These are phyloP conservation scores for Limnephilus lunatus DNA, from an alignment of 2,888 invertebrate species.

Conservation along the genomic window DNA sequence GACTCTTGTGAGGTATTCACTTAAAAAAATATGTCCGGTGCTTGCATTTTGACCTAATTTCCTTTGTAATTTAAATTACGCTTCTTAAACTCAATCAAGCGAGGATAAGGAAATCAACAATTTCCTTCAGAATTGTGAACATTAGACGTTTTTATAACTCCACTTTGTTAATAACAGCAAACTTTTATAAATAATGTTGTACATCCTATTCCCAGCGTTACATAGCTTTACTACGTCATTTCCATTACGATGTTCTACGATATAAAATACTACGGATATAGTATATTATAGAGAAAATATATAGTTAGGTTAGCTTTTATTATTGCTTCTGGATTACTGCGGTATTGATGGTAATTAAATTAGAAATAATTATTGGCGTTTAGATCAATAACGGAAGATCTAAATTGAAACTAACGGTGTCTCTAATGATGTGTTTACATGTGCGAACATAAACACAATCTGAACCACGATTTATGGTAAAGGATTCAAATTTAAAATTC, in stretches of 20 bases:
- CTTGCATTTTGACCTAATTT: background rate
- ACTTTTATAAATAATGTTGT: background rate
- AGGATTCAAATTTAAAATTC: too few relatives aligned
- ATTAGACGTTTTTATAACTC: background rate
- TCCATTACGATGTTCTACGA: too few relatives aligned
- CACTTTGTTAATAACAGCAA: background rate
- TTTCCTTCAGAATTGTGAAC: conserved; percentile 30
- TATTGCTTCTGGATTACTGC: background rate
- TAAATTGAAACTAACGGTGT: background rate
- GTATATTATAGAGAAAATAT: background rate
- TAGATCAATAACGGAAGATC: background rate
- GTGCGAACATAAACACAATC: too few relatives aligned
- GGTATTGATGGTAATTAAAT: background rate
- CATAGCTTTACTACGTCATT: background rate
- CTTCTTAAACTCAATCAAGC: background rate
- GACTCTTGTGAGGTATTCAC: too few relatives aligned
- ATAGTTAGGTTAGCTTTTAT: background rate
- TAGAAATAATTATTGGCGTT: background rate
- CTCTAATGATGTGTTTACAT: too few relatives aligned
- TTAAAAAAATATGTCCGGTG: background rate
- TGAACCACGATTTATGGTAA: too few relatives aligned
- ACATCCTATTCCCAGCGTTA: background rate
- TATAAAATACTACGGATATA: background rate
- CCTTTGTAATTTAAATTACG: background rate
- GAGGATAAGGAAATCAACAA: conserved; percentile 27